These are phyloP conservation scores for Vireo altiloquus DNA, from an alignment of 2,113 vertebrate species.

Conservation along the genomic window DNA sequence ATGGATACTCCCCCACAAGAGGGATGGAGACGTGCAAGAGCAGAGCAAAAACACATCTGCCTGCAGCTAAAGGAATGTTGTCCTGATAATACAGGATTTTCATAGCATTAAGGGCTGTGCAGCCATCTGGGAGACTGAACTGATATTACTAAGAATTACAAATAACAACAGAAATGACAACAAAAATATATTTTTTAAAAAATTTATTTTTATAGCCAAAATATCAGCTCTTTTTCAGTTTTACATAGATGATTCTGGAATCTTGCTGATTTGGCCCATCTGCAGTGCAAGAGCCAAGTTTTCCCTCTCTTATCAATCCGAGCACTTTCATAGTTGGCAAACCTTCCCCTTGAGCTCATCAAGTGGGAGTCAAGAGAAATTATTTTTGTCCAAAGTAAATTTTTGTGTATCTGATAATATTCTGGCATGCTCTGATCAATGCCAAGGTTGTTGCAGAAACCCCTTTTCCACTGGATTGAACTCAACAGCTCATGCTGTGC, in stretches of 20 bases:
- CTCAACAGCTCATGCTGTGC: not conserved
- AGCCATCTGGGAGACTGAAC: not conserved
- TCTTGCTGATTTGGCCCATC: not conserved
- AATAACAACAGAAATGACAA: not conserved
- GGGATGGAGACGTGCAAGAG: not conserved
- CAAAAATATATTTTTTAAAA: accelerated
- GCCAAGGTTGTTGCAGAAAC: not conserved
- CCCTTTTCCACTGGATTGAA: not conserved
- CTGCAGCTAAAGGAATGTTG: not conserved
- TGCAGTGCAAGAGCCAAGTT: not conserved
- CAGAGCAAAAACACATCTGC: not conserved
- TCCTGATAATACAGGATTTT: not conserved
- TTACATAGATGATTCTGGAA: not conserved
- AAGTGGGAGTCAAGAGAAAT: not conserved
- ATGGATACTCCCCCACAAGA: not conserved
- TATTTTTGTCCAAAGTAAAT: not conserved
- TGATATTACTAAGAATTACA: not conserved
- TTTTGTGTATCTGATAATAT: not conserved
- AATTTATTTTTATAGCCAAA: not conserved
- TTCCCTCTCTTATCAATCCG: not conserved
- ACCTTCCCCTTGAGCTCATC: not conserved
- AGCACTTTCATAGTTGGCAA: not conserved
- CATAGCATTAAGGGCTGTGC: not conserved
- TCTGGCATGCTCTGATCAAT: not conserved
- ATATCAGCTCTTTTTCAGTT: not conserved